Conservation (phyloP, 2,113 vertebrate species). For the Oriolus oriolus region DNA sequence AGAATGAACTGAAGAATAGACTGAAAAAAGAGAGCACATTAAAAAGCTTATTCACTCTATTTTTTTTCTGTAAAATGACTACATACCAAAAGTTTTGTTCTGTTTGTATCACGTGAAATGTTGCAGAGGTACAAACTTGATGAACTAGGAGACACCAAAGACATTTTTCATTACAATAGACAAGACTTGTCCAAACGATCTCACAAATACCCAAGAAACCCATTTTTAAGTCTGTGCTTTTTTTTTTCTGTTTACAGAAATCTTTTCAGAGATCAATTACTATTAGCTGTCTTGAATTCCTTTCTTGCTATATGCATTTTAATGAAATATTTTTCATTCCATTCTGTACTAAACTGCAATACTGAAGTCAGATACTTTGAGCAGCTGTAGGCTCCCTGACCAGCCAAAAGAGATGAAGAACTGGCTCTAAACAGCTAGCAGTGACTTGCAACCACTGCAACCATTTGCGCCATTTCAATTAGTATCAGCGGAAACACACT, state of each 20-base stretch:
- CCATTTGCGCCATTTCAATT: background rate
- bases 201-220: background rate
- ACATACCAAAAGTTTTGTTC: background rate
- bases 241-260: background rate
- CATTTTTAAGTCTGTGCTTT: background rate
- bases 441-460: background rate
- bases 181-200: background rate
- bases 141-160: background rate
- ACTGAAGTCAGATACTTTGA: background rate
- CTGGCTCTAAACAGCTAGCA: background rate
- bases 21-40: background rate
- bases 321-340: background rate
- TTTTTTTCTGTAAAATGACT: background rate
- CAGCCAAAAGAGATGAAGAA: background rate
- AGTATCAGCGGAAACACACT: background rate
- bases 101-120: background rate
- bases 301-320: background rate
- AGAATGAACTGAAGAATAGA: background rate
- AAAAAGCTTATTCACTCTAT: background rate
- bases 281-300: background rate
- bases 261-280: background rate
- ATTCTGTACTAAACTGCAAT: background rate
- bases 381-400: background rate
- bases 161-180: background rate
- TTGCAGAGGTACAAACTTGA: background rate